Percentiles rank a stretch among this genome's conserved stretches.
Evolutionary conservation across 64 coral and sea anemone genomes (phyloP).

Genomic region (Porites lutea): DNA sequence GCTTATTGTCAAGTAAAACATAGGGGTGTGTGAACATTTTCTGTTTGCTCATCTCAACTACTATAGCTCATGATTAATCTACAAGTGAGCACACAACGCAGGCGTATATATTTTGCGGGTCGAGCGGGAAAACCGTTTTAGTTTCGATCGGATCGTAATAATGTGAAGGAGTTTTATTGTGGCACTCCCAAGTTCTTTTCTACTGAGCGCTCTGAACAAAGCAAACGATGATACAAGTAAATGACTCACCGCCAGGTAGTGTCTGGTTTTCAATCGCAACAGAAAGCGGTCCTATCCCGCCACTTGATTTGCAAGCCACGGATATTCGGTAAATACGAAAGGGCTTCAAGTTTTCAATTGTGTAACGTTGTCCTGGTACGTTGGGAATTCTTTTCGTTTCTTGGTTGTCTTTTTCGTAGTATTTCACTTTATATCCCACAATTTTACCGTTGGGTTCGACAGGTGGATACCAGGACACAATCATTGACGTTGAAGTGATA

Average conservation of each 20-base stretch:
- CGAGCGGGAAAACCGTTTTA: too few species aligned
- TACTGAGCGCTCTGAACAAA: too few species aligned
- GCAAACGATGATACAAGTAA: neutral
- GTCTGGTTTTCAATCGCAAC: neutral
- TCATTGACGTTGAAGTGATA: conserved; percentile 16
- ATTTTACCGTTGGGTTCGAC: conserved; percentile 65
- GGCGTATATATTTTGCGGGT: too few species aligned
- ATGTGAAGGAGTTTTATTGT: too few species aligned
- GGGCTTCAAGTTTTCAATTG: conserved; percentile 27
- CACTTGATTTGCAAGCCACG: conserved; percentile 31
- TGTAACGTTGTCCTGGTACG: neutral
- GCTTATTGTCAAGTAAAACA: too few species aligned
- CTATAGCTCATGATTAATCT: too few species aligned
- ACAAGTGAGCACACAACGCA: too few species aligned
- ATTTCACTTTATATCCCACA: neutral
- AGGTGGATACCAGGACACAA: conserved; percentile 67
- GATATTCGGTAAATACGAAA: conserved; percentile 34
- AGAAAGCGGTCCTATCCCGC: conserved; percentile 48
- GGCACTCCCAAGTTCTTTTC: too few species aligned
- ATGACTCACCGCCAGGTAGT: conserved; percentile 23
- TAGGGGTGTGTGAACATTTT: too few species aligned
- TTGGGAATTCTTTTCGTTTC: neutral
- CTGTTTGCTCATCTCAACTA: too few species aligned
- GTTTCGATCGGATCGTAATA: too few species aligned
- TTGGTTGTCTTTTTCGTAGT: neutral